A percentile compares a stretch with the other conserved stretches of the same genome.
These are phyloP conservation scores for Crenuchus spilurus DNA, from an alignment of 2,797 vertebrate genomes.

Conservation along the genomic window DNA sequence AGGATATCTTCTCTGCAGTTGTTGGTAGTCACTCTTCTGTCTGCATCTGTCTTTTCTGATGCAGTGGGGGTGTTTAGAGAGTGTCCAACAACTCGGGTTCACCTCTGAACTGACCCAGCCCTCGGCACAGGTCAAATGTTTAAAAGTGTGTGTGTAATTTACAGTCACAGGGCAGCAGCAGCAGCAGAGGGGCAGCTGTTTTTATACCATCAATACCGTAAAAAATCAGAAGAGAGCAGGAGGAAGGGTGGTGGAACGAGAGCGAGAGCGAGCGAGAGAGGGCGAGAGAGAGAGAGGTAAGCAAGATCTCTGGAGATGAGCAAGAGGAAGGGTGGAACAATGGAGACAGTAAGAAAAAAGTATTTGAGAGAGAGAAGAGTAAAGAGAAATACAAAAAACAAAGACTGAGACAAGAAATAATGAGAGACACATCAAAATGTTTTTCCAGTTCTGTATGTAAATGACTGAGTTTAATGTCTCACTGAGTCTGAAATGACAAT, in stretches of 20 bases:
- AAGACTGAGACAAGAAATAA: too few species aligned
- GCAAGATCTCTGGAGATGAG: constrained; percentile 64
- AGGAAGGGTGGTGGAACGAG: constrained; percentile 54
- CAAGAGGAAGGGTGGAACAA: constrained; percentile 60
- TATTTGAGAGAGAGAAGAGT: constrained; percentile 42
- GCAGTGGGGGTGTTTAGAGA: constrained; percentile 26
- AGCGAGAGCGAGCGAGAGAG: constrained; percentile 28
- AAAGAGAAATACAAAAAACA: too few species aligned
- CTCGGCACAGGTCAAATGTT: constrained; percentile 39
- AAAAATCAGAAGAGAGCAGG: constrained; percentile 60
- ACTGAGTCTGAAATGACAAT: too few species aligned
- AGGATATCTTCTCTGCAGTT: neutral
- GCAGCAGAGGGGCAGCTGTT: constrained; percentile 77
- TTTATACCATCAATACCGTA: constrained; percentile 75
- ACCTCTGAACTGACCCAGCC: constrained; percentile 43
- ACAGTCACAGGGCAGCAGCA: constrained; percentile 54
- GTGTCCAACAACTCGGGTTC: constrained; percentile 31
- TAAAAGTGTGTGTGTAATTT: constrained; percentile 41
- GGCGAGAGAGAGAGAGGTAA: constrained; percentile 29
- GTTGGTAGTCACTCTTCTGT: neutral
- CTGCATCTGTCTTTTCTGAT: constrained; percentile 5
- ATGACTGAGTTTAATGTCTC: too few species aligned
- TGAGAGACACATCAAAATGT: too few species aligned
- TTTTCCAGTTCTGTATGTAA: too few species aligned
- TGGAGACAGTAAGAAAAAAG: neutral